Evolutionary conservation across 2,113 vertebrate genomes (phyloP), one percentile per base, ranked within the genome.

Genomic region (Cepphus grylle): DNA sequence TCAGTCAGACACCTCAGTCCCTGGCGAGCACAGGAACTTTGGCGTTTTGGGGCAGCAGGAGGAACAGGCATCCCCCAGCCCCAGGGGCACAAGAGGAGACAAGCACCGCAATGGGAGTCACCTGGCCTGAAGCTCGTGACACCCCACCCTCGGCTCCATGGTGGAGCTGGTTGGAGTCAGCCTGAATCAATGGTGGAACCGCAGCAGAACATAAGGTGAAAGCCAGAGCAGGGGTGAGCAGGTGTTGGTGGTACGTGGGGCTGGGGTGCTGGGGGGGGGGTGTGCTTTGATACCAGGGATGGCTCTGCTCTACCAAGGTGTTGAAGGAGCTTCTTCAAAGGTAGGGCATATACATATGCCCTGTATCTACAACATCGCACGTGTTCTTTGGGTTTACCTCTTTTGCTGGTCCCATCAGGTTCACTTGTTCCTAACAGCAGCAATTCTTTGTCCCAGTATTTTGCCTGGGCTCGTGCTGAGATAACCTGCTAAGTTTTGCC

Each of bases 11-110:
- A 21, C 23, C 38, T 81, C n/a, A 62, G 55, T 4, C n/a, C 26
- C 11, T 13, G 32, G 34, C 14, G 36, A 62, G 52, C 58, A 30
- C 0, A 2, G 36, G 15, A 8, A 19, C n/a, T 10, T 6, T 49
- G 67, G 15, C 0, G 0, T 47, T 26, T n/a, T 3, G 2, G 62
- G 50, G 14, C 1, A 2, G 20, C 1, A 8, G 29, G 62, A 5
- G 1, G 2, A 40, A 63, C 55, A 34, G 38, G 15, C 40, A 30
- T 15, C 13, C 15, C 13, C 18, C 30, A 47, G 36, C 29, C 42
- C 20, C 3, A 27, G 7, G 6, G 12, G 53, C 12, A 13, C 29
- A 34, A 87, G 62, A 1, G 2, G 27, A 49, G 67, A 38, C 21
- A 30, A 4, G 32, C 55, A n/a, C 50, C 7, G 1, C 71, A 19